Evolutionary conservation across 2,113 vertebrate species (phyloP), one percentile per base, ranked within the genome.

Genomic region (Macquaria ambigua): DNA sequence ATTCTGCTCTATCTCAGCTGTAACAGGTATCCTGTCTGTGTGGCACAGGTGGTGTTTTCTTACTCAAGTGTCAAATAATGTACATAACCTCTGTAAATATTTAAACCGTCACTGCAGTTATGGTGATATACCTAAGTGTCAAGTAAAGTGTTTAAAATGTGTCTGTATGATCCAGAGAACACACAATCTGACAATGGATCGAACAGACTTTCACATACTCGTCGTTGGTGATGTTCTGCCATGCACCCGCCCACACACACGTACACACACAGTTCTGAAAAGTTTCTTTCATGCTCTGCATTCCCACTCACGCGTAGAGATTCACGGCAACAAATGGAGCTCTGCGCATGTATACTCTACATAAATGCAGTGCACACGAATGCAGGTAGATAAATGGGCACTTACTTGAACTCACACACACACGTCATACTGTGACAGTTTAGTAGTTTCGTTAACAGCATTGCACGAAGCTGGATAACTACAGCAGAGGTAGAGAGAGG

Each of bases 401-500:
- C 70, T 63, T 48, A 56, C 55, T 58, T 34, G 56, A n/a, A 76
- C 74, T 80, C 9, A 10, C 80, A 28, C 28, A 8, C 77, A 50
- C 55, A 8, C 7, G 16, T 56, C 70, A 61, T 10, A 43, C 82
- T 66, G 84, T 78, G 75, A 46, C 81, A 72, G 58, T 89, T 83
- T 85, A 85, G 68, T 31, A 61, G 74, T 74, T 62, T 64, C 82
- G 81, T 86, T 85, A 92, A 58, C 67, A 52, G 59, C 71, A 58
- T 72, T 12, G 39, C 84, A 82, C 67, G 21, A 58, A 87, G 81
- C 77, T 37, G 39, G 68, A 87, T 89, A 85, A 86, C 81, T 86
- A 71, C 81, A 79, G 85, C 79, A 52, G 81, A 80, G 68, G 66
- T 73, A 58, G 66, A 70, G 39, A 46, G 77, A 80, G 52, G 61